Evolutionary conservation across 2,888 invertebrate genomes (phyloP).

Genomic region (Ochropleura leucogaster): DNA sequence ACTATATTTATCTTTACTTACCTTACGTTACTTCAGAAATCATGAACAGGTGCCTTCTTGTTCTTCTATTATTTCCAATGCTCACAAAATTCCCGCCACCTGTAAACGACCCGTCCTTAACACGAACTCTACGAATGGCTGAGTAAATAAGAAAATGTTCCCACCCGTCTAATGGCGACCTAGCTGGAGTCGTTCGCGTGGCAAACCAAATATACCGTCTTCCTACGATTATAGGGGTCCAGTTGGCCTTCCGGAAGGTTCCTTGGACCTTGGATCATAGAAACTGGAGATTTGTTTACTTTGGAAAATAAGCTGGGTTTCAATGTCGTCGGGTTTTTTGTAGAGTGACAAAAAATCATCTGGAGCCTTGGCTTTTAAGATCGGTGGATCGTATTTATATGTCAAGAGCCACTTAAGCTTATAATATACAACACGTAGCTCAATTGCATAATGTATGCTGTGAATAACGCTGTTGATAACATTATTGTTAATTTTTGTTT

Average conservation of each 20-base stretch:
- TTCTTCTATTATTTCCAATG: constrained; percentile 4
- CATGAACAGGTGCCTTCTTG: neutral
- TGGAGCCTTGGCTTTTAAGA: neutral
- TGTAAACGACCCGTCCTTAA: constrained; percentile 52
- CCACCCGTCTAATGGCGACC: constrained; percentile 79
- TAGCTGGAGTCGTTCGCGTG: constrained; percentile 63
- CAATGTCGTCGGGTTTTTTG: constrained; percentile 14
- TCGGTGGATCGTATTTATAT: neutral
- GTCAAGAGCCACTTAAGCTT: no score
- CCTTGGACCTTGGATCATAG: constrained; percentile 47
- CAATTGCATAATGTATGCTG: no score
- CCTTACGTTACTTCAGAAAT: neutral
- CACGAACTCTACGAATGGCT: constrained; percentile 67
- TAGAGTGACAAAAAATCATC: neutral
- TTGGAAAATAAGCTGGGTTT: constrained; percentile 22
- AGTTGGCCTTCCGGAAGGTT: constrained; percentile 57
- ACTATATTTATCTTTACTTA: no score
- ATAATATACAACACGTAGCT: no score
- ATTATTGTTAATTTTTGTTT: no score
- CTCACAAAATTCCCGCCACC: constrained; percentile 10
- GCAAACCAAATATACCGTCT: constrained; percentile 71
- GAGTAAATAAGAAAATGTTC: constrained; percentile 79
- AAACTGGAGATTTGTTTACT: constrained; percentile 44
- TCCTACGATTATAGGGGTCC: constrained; percentile 70
- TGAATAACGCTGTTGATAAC: no score